These are phyloP conservation scores for Vulpes lagopus DNA, from an alignment of 2,113 vertebrate species.

Conservation along the genomic window DNA sequence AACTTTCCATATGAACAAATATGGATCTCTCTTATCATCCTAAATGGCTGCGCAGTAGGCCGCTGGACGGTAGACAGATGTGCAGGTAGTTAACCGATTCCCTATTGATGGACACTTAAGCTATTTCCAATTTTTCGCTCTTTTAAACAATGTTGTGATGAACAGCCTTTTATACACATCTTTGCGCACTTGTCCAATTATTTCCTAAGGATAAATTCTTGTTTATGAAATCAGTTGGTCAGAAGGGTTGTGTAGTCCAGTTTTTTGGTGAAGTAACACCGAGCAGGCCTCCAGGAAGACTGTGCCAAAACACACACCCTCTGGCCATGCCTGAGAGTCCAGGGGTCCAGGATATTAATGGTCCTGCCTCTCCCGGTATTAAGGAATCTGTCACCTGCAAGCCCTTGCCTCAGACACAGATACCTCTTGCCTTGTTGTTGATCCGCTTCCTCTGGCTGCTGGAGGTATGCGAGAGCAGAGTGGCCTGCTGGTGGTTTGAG, in stretches of 20 bases:
- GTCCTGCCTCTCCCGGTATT: not conserved
- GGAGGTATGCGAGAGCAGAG: slow-evolving; percentile 95
- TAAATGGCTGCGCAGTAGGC: not conserved
- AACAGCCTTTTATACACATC: slow-evolving; percentile 17
- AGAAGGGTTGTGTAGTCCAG: not conserved
- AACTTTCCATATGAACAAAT: slow-evolving; percentile 46
- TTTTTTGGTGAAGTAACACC: not conserved
- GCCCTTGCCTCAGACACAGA: not conserved
- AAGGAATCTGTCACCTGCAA: not conserved
- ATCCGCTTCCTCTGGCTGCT: slow-evolving; percentile 97
- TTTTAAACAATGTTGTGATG: slow-evolving; percentile 27
- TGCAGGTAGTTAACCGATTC: not conserved
- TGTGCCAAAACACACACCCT: rapidly evolving
- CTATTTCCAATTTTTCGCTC: not conserved
- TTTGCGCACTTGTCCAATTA: not conserved
- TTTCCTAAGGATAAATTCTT: not conserved
- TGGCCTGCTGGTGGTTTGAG: slow-evolving; percentile 97
- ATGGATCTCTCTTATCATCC: not conserved
- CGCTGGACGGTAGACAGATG: not conserved
- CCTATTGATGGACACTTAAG: not conserved
- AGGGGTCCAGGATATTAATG: rapidly evolving
- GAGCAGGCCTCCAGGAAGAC: not conserved
- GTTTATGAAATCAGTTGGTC: not conserved
- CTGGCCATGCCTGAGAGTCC: rapidly evolving
- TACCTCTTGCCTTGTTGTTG: slow-evolving; percentile 97